phyloP scores from a whole-genome alignment of 1,140 invertebrate species.

The Listronotus bonariensis region DNA sequence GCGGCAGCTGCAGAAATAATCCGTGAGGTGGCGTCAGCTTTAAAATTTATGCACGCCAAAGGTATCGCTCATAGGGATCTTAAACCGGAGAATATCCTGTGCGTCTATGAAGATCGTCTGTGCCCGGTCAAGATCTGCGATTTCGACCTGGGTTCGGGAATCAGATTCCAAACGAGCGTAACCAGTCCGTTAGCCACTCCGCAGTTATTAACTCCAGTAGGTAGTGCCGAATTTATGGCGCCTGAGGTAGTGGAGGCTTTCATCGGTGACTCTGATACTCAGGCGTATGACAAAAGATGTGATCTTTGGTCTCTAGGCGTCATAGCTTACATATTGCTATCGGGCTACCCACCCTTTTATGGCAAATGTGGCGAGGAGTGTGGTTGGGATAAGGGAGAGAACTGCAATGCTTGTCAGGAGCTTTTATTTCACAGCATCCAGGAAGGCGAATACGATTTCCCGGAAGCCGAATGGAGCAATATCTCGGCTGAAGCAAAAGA shows the following conservation, averaged over 20 bases:
- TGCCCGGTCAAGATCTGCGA: constrained; percentile 97
- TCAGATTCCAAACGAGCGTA: constrained; percentile 83
- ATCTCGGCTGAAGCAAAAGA: constrained; percentile 94
- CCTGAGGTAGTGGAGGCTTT: constrained; percentile 98
- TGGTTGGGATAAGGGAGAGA: constrained; percentile 94
- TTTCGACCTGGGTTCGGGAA: constrained; percentile 95
- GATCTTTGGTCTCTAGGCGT: constrained; percentile 98
- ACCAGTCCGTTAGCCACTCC: constrained; percentile 86
- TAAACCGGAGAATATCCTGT: constrained; percentile 98
- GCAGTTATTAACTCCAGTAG: constrained; percentile 89
- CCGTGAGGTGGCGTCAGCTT: constrained; percentile 89
- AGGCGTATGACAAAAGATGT: constrained; percentile 95
- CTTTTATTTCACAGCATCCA: constrained; percentile 82
- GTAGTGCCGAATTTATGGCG: constrained; percentile 98
- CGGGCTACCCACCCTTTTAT: constrained; percentile 97
- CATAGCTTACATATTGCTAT: constrained; percentile 95
- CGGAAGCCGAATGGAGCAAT: constrained; percentile 85
- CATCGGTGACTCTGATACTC: constrained; percentile 81
- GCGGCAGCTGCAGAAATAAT: constrained; percentile 92
- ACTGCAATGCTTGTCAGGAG: constrained; percentile 83
- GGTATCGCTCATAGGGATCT: constrained; percentile 92
- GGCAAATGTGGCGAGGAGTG: constrained; percentile 90
- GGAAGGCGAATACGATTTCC: constrained; percentile 86
- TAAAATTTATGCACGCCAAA: constrained; percentile 93
- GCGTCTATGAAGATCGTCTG: constrained; percentile 83